Evolutionary conservation across 2,888 invertebrate genomes (phyloP), one percentile per base, ranked within the genome.

Genomic region (Limenitis camilla): DNA sequence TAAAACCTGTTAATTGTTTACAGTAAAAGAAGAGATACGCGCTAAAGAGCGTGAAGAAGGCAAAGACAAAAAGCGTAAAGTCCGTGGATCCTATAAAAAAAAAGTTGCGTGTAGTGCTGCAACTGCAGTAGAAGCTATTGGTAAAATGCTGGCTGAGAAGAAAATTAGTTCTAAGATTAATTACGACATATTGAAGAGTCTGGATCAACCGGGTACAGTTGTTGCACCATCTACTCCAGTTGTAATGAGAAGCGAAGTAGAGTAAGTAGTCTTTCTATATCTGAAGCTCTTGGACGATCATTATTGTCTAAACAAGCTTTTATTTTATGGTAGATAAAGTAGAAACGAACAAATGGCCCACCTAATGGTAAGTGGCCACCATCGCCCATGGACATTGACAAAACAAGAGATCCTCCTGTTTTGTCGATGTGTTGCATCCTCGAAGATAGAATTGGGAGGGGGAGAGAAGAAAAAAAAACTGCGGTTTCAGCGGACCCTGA

Each of bases 121-220:
- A 0, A 91, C 92, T 0, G 90, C 91, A 50, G 95, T 94, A 4
- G 98, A 98, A 81, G 98, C 98, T 0, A 96, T 99, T 41, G 96
- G 96, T 74, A 97, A 97, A 82, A 97, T 99, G 92, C 85, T 99
- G 19, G 95, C 85, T 62, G 98, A 98, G 74, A 97, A 97, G 81
- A 95, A 95, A 72, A 94, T 99, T 61, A 99, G 99, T 4, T 92
- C 92, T 5, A 99, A 99, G 89, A 98, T 99, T 50, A 98, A 99
- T 81, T 99, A 99, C 71, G 98, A 99, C 64, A 98, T 98, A 36
- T 82, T 99, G 54, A 95, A 94, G 76, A 94, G 93, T 64, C 83
- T 98, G 50, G 93, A 91, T 61, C 76, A 76, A 31, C 76, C 79
- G 0, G 81, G 76, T 0, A 78, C 76, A 19, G 40, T 33, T 1